A percentile compares a stretch with the other conserved stretches of the same genome.
Evolutionary conservation across 1,140 invertebrate genomes (phyloP).

Genomic region (Meteorus sp.): DNA sequence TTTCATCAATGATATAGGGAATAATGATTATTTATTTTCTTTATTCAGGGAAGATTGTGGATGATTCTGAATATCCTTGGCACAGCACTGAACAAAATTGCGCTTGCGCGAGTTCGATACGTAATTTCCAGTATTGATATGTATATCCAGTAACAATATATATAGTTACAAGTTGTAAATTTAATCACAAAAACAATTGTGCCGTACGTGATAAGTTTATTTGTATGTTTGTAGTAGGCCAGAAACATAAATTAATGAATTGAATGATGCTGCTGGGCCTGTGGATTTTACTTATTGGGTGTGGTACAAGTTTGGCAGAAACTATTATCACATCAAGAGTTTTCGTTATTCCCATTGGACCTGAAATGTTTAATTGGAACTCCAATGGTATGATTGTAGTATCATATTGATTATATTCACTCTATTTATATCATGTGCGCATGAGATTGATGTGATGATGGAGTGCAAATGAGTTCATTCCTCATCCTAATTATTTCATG

Average conservation of each 20-base stretch:
- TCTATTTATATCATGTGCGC: neutral
- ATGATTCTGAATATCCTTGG: neutral
- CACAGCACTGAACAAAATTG: constrained; percentile 3
- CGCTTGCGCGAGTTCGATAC: no score
- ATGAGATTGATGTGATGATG: neutral
- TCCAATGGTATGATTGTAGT: constrained; percentile 46
- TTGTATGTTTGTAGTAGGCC: no score
- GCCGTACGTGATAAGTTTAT: no score
- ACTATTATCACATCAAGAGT: constrained; percentile 56
- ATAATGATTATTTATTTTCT: no score
- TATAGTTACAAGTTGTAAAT: no score
- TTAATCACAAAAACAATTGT: no score
- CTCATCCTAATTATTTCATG: no score
- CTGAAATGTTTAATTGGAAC: constrained; percentile 59
- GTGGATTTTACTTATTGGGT: constrained; percentile 27
- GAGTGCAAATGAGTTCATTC: neutral
- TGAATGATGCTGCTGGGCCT: constrained; percentile 26
- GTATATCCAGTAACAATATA: no score
- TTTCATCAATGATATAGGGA: no score
- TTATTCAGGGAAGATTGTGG: no score
- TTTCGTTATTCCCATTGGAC: constrained; percentile 58
- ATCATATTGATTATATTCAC: constrained; percentile 21
- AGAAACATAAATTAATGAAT: no score
- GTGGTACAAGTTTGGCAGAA: constrained; percentile 39
- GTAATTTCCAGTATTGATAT: no score